Percentiles rank a stretch among this genome's conserved stretches.
phyloP scores from a whole-genome alignment of 2,888 invertebrate genomes.

The Hirtodrosophila alboralis region DNA sequence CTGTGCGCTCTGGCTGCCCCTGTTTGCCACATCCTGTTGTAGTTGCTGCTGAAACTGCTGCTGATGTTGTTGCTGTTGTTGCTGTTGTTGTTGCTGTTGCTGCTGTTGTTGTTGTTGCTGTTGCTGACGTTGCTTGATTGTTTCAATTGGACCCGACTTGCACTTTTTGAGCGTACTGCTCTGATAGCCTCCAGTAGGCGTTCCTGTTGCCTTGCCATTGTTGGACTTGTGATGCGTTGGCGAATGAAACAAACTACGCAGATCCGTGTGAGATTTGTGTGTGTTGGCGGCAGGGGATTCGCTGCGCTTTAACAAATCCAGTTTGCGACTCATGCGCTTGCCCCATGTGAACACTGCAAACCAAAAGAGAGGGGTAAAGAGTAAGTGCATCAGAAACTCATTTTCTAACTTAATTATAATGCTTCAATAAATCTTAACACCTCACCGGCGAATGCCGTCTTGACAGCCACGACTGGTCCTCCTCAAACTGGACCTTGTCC shows the following conservation, averaged over 20 bases:
- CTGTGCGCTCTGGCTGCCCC: slow-evolving; percentile 59
- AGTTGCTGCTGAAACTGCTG: slow-evolving; percentile 7
- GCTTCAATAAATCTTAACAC: slow-evolving; percentile 78
- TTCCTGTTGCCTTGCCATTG: slow-evolving; percentile 43
- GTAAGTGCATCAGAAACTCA: slow-evolving; percentile 54
- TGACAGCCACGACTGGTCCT: slow-evolving; percentile 21
- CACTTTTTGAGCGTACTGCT: slow-evolving; percentile 85
- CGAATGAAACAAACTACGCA: slow-evolving; percentile 84
- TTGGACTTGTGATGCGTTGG: slow-evolving; percentile 71
- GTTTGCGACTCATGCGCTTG: slow-evolving; percentile 90
- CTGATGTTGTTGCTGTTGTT: slow-evolving; percentile 34
- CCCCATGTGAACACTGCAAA: slow-evolving; percentile 90
- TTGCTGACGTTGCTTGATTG: slow-evolving; percentile 75
- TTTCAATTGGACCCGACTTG: slow-evolving; percentile 86
- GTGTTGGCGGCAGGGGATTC: slow-evolving; percentile 82
- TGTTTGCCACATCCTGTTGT: slow-evolving; percentile 26
- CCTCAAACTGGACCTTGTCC: slow-evolving; percentile 4
- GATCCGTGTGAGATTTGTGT: slow-evolving; percentile 85
- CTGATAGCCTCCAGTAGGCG: slow-evolving; percentile 53
- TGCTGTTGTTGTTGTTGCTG: slow-evolving; percentile 53
- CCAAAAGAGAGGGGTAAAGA: neutral
- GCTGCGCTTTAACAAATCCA: slow-evolving; percentile 89
- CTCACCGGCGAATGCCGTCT: slow-evolving; percentile 53
- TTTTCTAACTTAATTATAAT: slow-evolving; percentile 67
- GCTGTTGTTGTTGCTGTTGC: slow-evolving; percentile 45